Conservation (phyloP, 1,140 invertebrate species). For the Drosophila melanogaster region DNA sequence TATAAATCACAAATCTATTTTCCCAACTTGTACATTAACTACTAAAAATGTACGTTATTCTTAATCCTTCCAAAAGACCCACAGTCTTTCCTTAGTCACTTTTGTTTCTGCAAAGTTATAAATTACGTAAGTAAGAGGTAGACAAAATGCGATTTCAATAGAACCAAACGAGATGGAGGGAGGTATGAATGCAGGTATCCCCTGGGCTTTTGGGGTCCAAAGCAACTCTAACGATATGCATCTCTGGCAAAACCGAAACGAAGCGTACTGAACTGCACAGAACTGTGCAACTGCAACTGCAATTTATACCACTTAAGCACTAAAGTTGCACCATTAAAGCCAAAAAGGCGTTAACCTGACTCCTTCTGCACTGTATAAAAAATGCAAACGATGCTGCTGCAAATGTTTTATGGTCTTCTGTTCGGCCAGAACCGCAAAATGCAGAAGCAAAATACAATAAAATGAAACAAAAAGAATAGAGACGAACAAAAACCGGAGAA, state of each 20-base stretch:
- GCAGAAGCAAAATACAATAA: slow-evolving; percentile 20
- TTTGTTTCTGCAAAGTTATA: slow-evolving; percentile 28
- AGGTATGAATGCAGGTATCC: slow-evolving; percentile 1
- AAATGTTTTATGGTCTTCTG: slow-evolving; percentile 69
- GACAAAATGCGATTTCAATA: slow-evolving; percentile 34
- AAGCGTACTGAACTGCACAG: slow-evolving; percentile 24
- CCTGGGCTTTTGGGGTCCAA: not conserved
- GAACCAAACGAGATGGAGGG: slow-evolving; percentile 1
- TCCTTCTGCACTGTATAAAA: slow-evolving; percentile 35
- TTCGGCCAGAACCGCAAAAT: slow-evolving; percentile 32
- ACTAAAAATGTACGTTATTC: slow-evolving; percentile 27
- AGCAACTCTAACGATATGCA: slow-evolving; percentile 56
- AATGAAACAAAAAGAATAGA: slow-evolving; percentile 8
- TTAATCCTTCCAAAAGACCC: slow-evolving; percentile 15
- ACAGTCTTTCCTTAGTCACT: not conserved
- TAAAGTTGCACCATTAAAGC: slow-evolving; percentile 79
- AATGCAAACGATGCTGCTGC: slow-evolving; percentile 61
- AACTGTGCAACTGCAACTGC: slow-evolving; percentile 58
- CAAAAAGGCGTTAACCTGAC: slow-evolving; percentile 71
- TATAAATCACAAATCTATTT: not conserved
- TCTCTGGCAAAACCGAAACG: slow-evolving; percentile 43
- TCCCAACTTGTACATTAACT: not conserved
- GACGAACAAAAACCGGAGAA: slow-evolving; percentile 27
- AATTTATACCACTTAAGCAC: slow-evolving; percentile 80
- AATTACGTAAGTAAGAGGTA: slow-evolving; percentile 20